Evolutionary conservation across 2,888 invertebrate genomes (phyloP).

Genomic region (Hyles lineata): DNA sequence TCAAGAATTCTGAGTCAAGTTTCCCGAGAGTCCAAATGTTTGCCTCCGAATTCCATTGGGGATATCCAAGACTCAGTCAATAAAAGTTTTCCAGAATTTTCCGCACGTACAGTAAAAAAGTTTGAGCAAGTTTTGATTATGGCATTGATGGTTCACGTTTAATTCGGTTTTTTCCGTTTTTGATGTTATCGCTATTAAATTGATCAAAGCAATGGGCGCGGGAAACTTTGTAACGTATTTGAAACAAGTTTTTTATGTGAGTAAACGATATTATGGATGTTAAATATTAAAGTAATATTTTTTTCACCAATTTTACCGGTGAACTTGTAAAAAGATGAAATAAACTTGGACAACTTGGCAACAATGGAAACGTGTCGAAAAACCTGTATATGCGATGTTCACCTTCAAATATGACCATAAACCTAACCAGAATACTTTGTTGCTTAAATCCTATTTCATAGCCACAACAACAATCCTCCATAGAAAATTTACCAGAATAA

Average conservation of each 20-base stretch:
- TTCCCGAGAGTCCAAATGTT: constrained; percentile 18
- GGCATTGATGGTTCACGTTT: constrained; percentile 1
- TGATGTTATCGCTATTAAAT: constrained; percentile 7
- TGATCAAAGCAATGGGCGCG: too few species aligned
- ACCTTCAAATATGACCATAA: too few species aligned
- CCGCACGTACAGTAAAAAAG: background rate
- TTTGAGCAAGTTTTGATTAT: constrained; percentile 26
- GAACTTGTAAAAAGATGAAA: too few species aligned
- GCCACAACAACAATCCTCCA: too few species aligned
- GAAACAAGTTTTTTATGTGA: background rate
- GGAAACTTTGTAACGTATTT: background rate
- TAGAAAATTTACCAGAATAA: too few species aligned
- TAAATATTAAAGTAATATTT: background rate
- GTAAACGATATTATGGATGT: background rate
- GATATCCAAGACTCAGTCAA: constrained; percentile 10
- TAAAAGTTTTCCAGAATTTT: constrained; percentile 13
- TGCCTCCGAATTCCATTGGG: constrained; percentile 28
- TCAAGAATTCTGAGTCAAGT: constrained; percentile 13
- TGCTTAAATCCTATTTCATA: too few species aligned
- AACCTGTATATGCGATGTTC: too few species aligned
- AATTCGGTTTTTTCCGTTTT: constrained; percentile 1
- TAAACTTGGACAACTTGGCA: too few species aligned
- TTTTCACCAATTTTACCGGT: background rate
- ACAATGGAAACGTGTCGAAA: too few species aligned
- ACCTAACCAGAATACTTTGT: too few species aligned